A percentile compares a stretch with the other conserved stretches of the same genome.
phyloP scores from a whole-genome alignment of 2,113 vertebrate species.

The Oreochromis spilurus region DNA sequence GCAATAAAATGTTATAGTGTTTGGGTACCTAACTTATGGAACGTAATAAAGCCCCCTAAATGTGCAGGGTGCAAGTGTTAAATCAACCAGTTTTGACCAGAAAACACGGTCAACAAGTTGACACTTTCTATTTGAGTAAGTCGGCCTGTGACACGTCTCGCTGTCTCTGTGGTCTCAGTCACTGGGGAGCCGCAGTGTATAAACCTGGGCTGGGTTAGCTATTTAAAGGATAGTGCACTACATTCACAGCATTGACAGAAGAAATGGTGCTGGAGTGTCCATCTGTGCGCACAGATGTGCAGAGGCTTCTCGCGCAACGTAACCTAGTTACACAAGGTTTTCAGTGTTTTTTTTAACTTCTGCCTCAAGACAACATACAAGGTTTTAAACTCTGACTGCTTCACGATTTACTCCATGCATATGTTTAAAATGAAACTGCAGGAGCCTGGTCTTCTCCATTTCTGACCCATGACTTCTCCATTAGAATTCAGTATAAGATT shows the following conservation, averaged over 20 bases:
- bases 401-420: background rate
- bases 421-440: background rate
- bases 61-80: background rate
- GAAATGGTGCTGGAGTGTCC: slow-evolving; percentile 3
- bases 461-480: background rate
- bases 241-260: slow-evolving; percentile 19
- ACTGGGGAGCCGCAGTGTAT: slow-evolving; percentile 7
- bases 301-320: background rate
- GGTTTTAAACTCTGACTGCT: background rate
- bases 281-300: slow-evolving; percentile 41
- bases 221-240: slow-evolving; percentile 50
- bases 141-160: background rate
- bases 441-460: background rate
- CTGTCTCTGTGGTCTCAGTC: slow-evolving; percentile 7
- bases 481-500: background rate
- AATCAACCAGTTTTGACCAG: background rate
- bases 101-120: background rate
- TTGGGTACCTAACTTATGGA: background rate
- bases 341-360: background rate
- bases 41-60: background rate
- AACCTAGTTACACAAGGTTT: slow-evolving; percentile 13
- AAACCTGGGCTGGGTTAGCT: slow-evolving; percentile 32
- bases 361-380: background rate
- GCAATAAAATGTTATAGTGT: background rate
- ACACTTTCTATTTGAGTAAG: background rate